Conservation (phyloP, 1,140 invertebrate genomes). For the Drosophila takahashii region DNA sequence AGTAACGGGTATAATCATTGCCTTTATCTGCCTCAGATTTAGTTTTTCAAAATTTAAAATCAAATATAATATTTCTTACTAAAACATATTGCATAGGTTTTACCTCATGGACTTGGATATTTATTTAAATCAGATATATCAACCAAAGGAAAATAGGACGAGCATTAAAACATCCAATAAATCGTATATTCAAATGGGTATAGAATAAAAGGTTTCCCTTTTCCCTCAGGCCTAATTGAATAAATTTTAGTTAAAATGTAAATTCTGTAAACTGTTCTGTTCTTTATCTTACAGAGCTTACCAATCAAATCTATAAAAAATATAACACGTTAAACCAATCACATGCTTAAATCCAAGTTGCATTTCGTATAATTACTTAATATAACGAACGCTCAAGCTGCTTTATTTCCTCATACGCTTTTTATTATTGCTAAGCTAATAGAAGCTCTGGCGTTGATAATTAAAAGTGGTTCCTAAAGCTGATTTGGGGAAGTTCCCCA, state of each 20-base stretch:
- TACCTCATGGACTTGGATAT: neutral
- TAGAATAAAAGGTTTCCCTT: neutral
- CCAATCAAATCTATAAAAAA: no score
- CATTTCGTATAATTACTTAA: neutral
- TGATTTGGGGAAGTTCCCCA: slow-evolving; percentile 15
- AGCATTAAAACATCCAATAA: neutral
- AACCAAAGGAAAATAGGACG: neutral
- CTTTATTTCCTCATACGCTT: neutral
- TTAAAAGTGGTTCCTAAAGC: slow-evolving; percentile 16
- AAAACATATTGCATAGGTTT: no score
- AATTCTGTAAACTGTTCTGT: neutral
- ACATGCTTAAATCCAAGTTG: no score
- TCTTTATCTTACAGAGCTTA: neutral
- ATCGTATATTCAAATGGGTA: neutral
- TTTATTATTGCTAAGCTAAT: slow-evolving; percentile 7
- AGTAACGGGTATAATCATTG: no score
- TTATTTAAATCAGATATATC: neutral
- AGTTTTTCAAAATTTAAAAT: no score
- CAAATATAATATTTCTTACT: no score
- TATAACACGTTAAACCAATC: no score
- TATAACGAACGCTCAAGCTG: neutral
- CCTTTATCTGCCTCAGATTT: no score
- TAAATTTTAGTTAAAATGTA: neutral
- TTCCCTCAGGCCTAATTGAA: neutral
- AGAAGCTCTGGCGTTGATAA: slow-evolving; percentile 21